Percentiles rank a stretch among this genome's conserved stretches.
phyloP scores from a whole-genome alignment of 2,113 vertebrate species.

The Orientallactaga bullata region DNA sequence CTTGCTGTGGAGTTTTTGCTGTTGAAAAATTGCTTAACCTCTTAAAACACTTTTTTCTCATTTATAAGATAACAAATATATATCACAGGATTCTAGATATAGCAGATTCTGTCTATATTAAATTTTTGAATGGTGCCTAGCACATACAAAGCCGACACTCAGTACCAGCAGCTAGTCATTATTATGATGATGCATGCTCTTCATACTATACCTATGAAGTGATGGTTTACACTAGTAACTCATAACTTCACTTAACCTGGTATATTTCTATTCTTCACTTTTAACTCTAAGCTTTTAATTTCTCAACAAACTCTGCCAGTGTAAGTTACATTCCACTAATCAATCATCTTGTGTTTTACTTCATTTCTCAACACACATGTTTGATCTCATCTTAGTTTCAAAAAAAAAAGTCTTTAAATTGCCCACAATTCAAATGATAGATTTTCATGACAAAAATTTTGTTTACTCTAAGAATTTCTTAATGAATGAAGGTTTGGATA shows the following conservation, averaged over 20 bases:
- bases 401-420: slow-evolving; percentile 45
- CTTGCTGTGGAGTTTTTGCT: not conserved
- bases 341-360: not conserved
- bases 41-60: not conserved
- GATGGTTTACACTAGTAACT: not conserved
- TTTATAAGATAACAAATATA: not conserved
- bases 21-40: not conserved
- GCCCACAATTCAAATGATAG: slow-evolving; percentile 35
- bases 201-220: not conserved
- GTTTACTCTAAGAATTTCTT: slow-evolving; percentile 41
- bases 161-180: not conserved
- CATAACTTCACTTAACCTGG: not conserved
- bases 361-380: not conserved
- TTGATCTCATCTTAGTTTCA: slow-evolving; percentile 19
- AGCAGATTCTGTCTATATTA: not conserved
- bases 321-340: not conserved
- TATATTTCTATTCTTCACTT: not conserved
- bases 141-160: not conserved
- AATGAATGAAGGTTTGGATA: not conserved
- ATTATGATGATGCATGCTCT: not conserved
- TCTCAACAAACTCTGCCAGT: not conserved
- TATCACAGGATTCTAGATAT: not conserved
- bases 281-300: not conserved
- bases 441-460: not conserved
- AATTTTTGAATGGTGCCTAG: not conserved